Conservation (phyloP, 2,888 invertebrate genomes). For the Eilema sororculum region DNA sequence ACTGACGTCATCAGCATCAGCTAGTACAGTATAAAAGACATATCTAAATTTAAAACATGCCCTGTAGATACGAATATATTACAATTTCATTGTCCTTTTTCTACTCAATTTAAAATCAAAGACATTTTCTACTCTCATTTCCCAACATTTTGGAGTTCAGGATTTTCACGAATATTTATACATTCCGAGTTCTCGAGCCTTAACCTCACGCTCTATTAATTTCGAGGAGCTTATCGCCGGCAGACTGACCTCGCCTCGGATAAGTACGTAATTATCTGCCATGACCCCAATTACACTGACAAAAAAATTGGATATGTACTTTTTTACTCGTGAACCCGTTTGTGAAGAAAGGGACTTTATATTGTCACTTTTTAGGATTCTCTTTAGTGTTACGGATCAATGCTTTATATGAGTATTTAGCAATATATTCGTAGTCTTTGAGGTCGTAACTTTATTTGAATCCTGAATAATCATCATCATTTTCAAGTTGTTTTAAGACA, state of each 20-base stretch:
- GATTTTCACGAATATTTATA: conserved; percentile 16
- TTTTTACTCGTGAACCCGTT: conserved; percentile 24
- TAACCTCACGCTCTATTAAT: conserved; percentile 25
- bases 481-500: neutral
- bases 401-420: neutral
- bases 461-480: neutral
- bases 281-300: conserved; percentile 37
- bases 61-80: neutral
- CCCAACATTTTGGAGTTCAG: neutral
- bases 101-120: conserved; percentile 10
- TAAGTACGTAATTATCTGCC: conserved; percentile 47
- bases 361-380: conserved; percentile 26
- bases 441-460: neutral
- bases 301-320: conserved; percentile 29
- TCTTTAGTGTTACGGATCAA: conserved; percentile 19
- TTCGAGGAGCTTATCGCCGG: conserved; percentile 20
- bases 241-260: conserved; percentile 20
- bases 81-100: neutral
- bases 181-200: conserved; percentile 9
- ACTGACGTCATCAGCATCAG: too few relatives aligned
- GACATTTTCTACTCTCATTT: neutral
- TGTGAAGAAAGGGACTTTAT: conserved; percentile 31
- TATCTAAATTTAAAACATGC: neutral
- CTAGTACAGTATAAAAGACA: neutral
- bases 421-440: neutral